Percentiles rank a stretch among this genome's conserved stretches.
phyloP scores from a whole-genome alignment of 2,888 invertebrate genomes.

The Eilema griseolum region DNA sequence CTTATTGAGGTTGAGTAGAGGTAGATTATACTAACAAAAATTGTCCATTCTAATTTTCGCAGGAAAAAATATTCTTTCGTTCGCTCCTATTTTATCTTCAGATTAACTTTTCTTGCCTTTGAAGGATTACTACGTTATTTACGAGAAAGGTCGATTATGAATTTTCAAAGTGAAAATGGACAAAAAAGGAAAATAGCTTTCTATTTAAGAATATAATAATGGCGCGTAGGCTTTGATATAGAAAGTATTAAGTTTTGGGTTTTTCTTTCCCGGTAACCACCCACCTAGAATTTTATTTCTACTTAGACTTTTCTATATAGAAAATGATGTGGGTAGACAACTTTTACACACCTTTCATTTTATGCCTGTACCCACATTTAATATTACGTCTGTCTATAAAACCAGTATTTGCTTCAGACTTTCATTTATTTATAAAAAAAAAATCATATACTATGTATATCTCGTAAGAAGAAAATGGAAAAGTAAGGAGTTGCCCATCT shows the following conservation, averaged over 20 bases:
- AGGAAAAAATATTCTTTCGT: not conserved
- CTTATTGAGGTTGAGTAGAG: not conserved
- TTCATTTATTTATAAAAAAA: too few relatives aligned
- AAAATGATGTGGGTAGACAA: too few relatives aligned
- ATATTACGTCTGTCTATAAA: too few relatives aligned
- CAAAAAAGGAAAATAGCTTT: not conserved
- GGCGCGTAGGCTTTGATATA: too few relatives aligned
- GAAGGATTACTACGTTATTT: conserved; percentile 2
- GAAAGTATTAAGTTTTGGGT: not conserved
- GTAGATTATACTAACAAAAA: not conserved
- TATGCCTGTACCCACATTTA: too few relatives aligned
- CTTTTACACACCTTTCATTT: too few relatives aligned
- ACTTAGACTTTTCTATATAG: too few relatives aligned
- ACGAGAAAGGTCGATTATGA: not conserved
- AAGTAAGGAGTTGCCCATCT: too few relatives aligned
- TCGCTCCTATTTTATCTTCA: not conserved
- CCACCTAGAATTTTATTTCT: too few relatives aligned
- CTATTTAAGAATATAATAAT: not conserved
- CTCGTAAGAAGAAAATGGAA: too few relatives aligned
- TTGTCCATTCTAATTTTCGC: not conserved
- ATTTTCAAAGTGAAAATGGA: not conserved
- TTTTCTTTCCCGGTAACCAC: not conserved
- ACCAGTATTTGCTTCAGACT: too few relatives aligned
- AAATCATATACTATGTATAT: too few relatives aligned
- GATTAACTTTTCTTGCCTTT: not conserved